Evolutionary conservation across 2,113 vertebrate genomes (phyloP), one percentile per base, ranked within the genome.

Genomic region (Galeopterus variegatus): DNA sequence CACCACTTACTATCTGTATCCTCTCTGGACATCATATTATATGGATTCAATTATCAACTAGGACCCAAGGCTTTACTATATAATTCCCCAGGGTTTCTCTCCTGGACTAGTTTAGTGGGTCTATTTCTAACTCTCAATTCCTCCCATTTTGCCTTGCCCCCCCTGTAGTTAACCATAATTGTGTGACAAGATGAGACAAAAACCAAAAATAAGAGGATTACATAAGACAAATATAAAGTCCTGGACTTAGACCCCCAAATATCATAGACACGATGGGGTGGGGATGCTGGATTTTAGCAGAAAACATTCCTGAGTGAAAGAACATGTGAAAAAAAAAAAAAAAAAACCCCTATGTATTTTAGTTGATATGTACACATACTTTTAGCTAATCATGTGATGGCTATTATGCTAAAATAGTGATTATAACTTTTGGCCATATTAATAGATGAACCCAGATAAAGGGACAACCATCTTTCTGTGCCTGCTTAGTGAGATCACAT

Each of bases 71-170:
- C 41, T 50, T 92, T 67, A 67, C 75, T 56, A 67, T 45, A n/a
- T 56, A 76, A 75, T 28, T 69, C n/a, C 17, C 33, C 13, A 79
- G 75, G 17, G 31, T 26, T 62, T 91, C 52, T n/a, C 26, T 79
- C 52, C 52, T 87, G 79, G 31, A 64, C 24, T 36, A 54, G 31
- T 33, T 81, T 85, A 80, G 85, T 73, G 50, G 62, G 6, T 83
- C 62, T 89, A 65, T 58, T 84, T 90, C 85, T 95, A 85, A 84
- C 17, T 79, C 54, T 85, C 56, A 83, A 13, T 21, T 94, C 64
- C 60, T 94, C n/a, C 33, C 80, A 82, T 75, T 52, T 73, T 83
- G 93, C n/a, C 36, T 77, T 28, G 52, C 17, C 75, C 41, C 41
- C 41, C 4, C 41, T 41, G 41, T 41, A 41, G 41, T 41, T 41